Evolutionary conservation across 1,140 invertebrate species (phyloP).

Genomic region (Hypothenemus hampei): DNA sequence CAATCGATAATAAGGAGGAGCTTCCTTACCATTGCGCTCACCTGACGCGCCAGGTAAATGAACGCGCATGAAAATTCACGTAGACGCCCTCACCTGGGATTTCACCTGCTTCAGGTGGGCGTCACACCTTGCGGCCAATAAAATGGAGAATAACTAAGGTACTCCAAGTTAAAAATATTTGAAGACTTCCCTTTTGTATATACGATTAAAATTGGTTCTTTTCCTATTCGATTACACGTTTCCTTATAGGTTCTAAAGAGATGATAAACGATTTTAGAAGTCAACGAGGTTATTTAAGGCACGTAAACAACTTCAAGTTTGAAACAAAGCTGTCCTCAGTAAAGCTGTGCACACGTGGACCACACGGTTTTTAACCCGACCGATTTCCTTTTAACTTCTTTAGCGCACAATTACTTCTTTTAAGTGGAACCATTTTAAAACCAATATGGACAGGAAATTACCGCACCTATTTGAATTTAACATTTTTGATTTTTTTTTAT

Average conservation of each 20-base stretch:
- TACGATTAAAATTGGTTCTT: not conserved
- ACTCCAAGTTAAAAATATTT: no score
- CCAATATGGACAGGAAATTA: conserved; percentile 14
- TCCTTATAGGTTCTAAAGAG: no score
- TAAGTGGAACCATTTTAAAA: conserved; percentile 12
- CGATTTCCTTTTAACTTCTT: conserved; percentile 20
- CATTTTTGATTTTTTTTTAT: no score
- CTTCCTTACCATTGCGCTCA: conserved; percentile 33
- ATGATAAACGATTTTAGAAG: conserved; percentile 20
- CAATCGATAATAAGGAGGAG: conserved; percentile 38
- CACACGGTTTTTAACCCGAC: conserved; percentile 29
- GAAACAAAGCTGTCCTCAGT: conserved; percentile 28
- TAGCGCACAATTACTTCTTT: conserved; percentile 22
- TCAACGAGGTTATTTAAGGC: conserved; percentile 18
- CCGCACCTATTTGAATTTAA: no score
- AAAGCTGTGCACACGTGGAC: conserved; percentile 33
- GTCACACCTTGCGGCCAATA: conserved; percentile 32
- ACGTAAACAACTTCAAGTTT: conserved; percentile 28
- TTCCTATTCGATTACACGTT: no score
- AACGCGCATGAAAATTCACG: conserved; percentile 33
- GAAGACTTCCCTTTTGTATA: not conserved
- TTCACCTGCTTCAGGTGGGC: conserved; percentile 37
- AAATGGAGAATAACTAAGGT: conserved; percentile 14
- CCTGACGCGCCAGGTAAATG: conserved; percentile 36
- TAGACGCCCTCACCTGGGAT: conserved; percentile 32